Evolutionary conservation across 2,888 invertebrate species (phyloP).

Genomic region (Epinotia ramella): DNA sequence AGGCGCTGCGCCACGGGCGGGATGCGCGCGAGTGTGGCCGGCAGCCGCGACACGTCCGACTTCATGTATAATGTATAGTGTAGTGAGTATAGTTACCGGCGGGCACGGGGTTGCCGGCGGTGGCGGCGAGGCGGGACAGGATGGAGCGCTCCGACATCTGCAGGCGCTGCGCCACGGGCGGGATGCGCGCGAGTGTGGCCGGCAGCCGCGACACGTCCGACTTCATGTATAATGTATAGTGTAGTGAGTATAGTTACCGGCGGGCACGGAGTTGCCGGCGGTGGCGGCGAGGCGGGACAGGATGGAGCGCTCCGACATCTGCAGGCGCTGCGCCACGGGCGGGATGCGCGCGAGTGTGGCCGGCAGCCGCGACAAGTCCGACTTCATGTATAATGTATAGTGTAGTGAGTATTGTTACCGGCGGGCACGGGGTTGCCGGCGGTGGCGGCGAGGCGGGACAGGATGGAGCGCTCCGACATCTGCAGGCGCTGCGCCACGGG

Average conservation of each 20-base stretch:
- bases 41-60: no score
- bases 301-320: constrained; percentile 99
- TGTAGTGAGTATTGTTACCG: constrained; percentile 63
- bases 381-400: constrained; percentile 97
- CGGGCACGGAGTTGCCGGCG: constrained; percentile 87
- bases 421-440: constrained; percentile 88
- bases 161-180: no score
- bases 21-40: no score
- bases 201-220: constrained; percentile 99
- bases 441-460: constrained; percentile 94
- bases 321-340: no score
- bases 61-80: no score
- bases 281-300: constrained; percentile 95
- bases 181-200: no score
- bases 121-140: no score
- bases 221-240: constrained; percentile 96
- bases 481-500: constrained; percentile 99
- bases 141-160: no score
- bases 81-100: no score
- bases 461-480: constrained; percentile 98
- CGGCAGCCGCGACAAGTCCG: constrained; percentile 98
- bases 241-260: constrained; percentile 68
- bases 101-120: no score
- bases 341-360: no score
- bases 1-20: no score